These are phyloP conservation scores for Chanos chanos DNA, from an alignment of 2,797 vertebrate species.

Conservation along the genomic window DNA sequence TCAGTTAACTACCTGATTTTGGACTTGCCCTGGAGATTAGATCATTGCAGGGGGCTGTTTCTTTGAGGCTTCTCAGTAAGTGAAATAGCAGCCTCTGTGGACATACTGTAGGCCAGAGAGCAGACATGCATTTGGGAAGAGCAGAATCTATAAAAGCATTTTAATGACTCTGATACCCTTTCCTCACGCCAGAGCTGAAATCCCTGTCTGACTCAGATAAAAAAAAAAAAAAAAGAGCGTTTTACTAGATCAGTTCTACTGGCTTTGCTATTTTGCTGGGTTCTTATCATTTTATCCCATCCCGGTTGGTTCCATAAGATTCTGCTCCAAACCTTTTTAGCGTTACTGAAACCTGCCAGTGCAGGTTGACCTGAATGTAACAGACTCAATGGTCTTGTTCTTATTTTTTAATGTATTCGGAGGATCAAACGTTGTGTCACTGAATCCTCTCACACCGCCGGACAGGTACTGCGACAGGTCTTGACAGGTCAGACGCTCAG, in stretches of 20 bases:
- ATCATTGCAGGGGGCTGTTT: conserved; percentile 6
- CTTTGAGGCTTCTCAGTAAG: too few relatives aligned
- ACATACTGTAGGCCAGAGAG: conserved; percentile 3
- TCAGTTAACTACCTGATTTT: conserved; percentile 48
- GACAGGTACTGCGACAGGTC: conserved; percentile 63
- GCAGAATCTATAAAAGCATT: background rate
- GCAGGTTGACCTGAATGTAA: conserved; percentile 81
- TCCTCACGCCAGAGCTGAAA: too few relatives aligned
- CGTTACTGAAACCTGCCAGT: conserved; percentile 72
- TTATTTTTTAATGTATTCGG: conserved; percentile 69
- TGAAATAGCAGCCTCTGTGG: too few relatives aligned
- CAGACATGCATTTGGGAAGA: too few relatives aligned
- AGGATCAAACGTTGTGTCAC: conserved; percentile 76
- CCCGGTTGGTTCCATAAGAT: conserved; percentile 57
- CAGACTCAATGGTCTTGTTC: conserved; percentile 71
- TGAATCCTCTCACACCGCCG: conserved; percentile 69
- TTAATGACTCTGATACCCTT: background rate
- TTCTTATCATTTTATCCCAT: conserved; percentile 65
- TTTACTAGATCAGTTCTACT: conserved; percentile 10
- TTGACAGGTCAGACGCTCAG: conserved; percentile 71
- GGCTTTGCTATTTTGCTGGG: conserved; percentile 53
- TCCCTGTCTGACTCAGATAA: too few relatives aligned
- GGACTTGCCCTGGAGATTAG: conserved; percentile 34
- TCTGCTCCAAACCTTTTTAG: conserved; percentile 71
- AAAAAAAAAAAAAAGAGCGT: too few relatives aligned